Base-by-base conservation (phyloP, 2,113 vertebrate genomes). In the Sturnus vulgaris region DNA sequence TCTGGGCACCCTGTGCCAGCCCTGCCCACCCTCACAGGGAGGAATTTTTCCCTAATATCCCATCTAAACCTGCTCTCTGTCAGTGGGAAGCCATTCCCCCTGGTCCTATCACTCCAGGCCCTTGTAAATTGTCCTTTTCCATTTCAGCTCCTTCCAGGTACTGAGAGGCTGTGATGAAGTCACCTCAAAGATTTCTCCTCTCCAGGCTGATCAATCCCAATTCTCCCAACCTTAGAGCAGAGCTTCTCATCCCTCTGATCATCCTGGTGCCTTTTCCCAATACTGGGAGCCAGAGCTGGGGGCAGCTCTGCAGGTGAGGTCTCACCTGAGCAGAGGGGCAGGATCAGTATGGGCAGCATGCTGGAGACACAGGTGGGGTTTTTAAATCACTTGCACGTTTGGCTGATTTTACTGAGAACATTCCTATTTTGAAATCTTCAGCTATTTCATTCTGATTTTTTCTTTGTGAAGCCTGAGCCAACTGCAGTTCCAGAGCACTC, bases 401-500 rank as follows among this genome's bases (percentile, higher is more conserved):
- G 69, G 17, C 50, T 73, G 30, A 10, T 5, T 0, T 47, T 52
- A 42, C 5, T 50, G 42, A 82, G 12, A 16, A 5, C 22, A 24
- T 16, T 56, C 30, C 2, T 40, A 5, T 35, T 83, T 86, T 27
- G 52, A 86, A 71, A 69, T 24, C 37, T 50, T 70, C 27, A 53
- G 0, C 20, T 63, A 2, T 80, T 77, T 61, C 10, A 10, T n/a
- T 66, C 39, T 18, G 2, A 12, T 60, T 56, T 65, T 56, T 5
- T 2, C 28, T 61, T n/a, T 66, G 57, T 17, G 42, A 59, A 71
- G 59, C 59, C 47, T 7, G 50, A 56, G 22, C 22, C 52, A 28
- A 6, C 24, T 94, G 85, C 89, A 93, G 75, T 95, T 88, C 88
- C 86, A n/a, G 59, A 50, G 78, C 73, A 11, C 63, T 82, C 85